Evolutionary conservation across 2,888 invertebrate genomes (phyloP).

Genomic region (Hypsopygia costalis): DNA sequence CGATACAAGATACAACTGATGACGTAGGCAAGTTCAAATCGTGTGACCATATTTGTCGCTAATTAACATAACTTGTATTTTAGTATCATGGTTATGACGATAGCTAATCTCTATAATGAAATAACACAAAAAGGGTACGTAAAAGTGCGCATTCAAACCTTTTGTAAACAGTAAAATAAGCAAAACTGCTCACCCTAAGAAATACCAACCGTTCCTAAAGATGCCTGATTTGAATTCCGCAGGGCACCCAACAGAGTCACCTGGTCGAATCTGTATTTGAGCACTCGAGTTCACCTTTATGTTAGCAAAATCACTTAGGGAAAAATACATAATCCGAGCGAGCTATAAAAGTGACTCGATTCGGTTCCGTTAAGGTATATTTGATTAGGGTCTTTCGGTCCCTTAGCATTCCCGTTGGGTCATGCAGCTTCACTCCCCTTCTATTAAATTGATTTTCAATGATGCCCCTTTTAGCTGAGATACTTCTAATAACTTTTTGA

Average conservation of each 20-base stretch:
- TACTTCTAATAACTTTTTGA: slow-evolving; percentile 36
- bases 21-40: too few species aligned
- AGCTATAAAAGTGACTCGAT: slow-evolving; percentile 45
- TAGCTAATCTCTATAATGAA: too few species aligned
- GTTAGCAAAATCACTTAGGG: slow-evolving; percentile 47
- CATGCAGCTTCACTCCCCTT: slow-evolving; percentile 23
- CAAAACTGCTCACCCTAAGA: too few species aligned
- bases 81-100: too few species aligned
- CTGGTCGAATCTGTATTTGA: background rate
- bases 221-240: background rate
- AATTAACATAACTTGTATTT: too few species aligned
- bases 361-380: slow-evolving; percentile 60
- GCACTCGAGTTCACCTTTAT: slow-evolving; percentile 11
- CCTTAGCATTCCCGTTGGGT: slow-evolving; percentile 33
- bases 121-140: too few species aligned
- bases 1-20: too few species aligned
- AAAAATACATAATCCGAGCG: slow-evolving; percentile 42
- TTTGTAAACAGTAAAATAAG: too few species aligned
- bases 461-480: slow-evolving; percentile 43
- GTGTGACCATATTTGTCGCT: too few species aligned
- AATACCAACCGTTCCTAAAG: too few species aligned
- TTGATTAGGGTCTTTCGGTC: slow-evolving; percentile 59
- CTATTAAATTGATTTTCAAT: slow-evolving; percentile 65
- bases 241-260: background rate
- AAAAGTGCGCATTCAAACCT: too few species aligned